phyloP scores from a whole-genome alignment of 2,113 vertebrate genomes.

The Colossoma macropomum region DNA sequence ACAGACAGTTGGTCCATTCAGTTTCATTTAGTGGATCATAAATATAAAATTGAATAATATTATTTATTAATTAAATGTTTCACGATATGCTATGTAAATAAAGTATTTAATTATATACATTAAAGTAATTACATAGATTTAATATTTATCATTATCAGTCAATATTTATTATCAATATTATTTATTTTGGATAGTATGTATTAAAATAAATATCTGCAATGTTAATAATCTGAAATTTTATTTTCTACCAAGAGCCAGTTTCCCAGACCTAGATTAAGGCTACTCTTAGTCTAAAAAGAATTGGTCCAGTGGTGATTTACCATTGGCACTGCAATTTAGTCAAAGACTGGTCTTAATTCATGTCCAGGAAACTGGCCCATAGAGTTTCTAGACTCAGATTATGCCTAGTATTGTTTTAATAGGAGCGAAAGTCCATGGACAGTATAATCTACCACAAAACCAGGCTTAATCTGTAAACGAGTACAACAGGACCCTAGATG shows the following conservation, averaged over 20 bases:
- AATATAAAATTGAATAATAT: neutral
- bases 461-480: no score
- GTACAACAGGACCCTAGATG: neutral
- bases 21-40: neutral
- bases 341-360: no score
- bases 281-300: neutral
- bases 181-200: slow-evolving; percentile 37
- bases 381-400: neutral
- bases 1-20: neutral
- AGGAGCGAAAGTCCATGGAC: neutral
- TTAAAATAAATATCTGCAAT: neutral
- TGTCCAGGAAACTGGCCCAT: no score
- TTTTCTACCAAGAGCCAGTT: neutral
- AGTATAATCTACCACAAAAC: neutral
- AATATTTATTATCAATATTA: neutral
- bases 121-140: neutral
- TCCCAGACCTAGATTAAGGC: neutral
- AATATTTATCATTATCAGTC: neutral
- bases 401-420: neutral
- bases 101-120: slow-evolving; percentile 12
- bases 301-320: no score
- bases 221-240: no score
- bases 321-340: neutral
- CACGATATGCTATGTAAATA: neutral
- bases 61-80: neutral